These are phyloP conservation scores for Drosophila ustulata DNA, from an alignment of 2,888 invertebrate species.

Conservation along the genomic window DNA sequence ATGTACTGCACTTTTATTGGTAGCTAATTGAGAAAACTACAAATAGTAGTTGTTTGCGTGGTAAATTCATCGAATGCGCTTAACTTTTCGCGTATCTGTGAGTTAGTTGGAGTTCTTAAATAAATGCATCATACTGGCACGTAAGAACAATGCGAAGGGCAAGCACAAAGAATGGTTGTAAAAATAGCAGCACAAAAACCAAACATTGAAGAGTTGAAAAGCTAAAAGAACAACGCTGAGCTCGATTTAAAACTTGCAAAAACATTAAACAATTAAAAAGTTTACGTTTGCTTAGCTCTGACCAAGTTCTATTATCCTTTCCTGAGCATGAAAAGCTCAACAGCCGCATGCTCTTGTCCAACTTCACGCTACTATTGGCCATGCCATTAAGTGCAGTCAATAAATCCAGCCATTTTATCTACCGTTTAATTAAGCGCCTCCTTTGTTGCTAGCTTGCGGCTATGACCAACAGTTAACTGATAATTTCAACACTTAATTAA, in stretches of 20 bases:
- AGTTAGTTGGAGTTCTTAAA: slow-evolving; percentile 10
- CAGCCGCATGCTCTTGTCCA: slow-evolving; percentile 12
- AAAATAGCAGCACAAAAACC: slow-evolving; percentile 7
- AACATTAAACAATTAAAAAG: slow-evolving; percentile 77
- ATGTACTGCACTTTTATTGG: neutral
- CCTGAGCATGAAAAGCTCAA: slow-evolving; percentile 17
- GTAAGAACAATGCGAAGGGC: slow-evolving; percentile 17
- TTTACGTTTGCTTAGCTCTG: slow-evolving; percentile 45
- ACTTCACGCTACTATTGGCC: slow-evolving; percentile 31
- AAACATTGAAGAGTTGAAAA: slow-evolving; percentile 32
- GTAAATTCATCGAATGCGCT: neutral
- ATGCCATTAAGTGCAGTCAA: slow-evolving; percentile 26
- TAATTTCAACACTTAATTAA: slow-evolving; percentile 14
- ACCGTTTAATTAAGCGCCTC: slow-evolving; percentile 26
- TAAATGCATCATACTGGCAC: slow-evolving; percentile 54
- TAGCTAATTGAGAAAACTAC: neutral
- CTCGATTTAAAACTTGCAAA: slow-evolving; percentile 56
- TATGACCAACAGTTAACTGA: slow-evolving; percentile 16
- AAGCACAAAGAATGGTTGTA: slow-evolving; percentile 25
- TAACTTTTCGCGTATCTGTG: neutral
- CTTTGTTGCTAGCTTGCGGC: slow-evolving; percentile 2
- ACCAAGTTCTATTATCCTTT: slow-evolving; percentile 34
- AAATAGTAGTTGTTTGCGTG: neutral
- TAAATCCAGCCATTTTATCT: slow-evolving; percentile 26
- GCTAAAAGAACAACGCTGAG: slow-evolving; percentile 19